Evolutionary conservation across 2,888 invertebrate genomes (phyloP).

Genomic region (Carpatolechia fugitivella): DNA sequence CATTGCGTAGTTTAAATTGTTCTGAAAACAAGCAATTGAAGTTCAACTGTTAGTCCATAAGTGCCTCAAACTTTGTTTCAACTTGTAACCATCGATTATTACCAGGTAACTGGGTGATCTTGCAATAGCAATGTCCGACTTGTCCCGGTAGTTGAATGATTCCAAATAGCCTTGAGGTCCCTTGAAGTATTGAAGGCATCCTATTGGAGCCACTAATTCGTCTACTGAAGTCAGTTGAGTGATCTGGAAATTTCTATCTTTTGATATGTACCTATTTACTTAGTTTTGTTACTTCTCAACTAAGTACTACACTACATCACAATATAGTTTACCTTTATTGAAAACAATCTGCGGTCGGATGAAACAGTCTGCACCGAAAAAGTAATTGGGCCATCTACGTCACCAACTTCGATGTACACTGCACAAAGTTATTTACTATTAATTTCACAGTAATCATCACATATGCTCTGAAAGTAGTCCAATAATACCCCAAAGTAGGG

Average conservation of each 20-base stretch:
- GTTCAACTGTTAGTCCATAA: too few species aligned
- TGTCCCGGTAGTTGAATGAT: constrained; percentile 85
- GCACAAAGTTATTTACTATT: constrained; percentile 35
- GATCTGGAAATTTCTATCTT: constrained; percentile 37
- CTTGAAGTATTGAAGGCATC: constrained; percentile 84
- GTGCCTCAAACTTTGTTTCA: too few species aligned
- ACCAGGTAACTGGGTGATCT: constrained; percentile 82
- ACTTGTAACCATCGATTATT: constrained; percentile 23
- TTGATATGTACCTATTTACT: too few species aligned
- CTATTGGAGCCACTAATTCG: constrained; percentile 68
- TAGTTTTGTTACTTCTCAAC: too few species aligned
- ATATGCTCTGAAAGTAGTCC: too few species aligned
- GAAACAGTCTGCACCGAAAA: constrained; percentile 81
- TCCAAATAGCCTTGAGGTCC: constrained; percentile 80
- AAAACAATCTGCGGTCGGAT: constrained; percentile 78
- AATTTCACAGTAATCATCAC: too few species aligned
- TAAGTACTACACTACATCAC: too few species aligned
- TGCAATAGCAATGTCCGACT: constrained; percentile 74
- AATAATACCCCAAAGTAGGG: too few species aligned
- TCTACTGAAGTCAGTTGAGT: constrained; percentile 60
- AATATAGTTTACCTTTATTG: constrained; percentile 75
- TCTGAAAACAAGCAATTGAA: constrained; percentile 68
- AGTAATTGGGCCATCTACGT: constrained; percentile 81
- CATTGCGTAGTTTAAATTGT: constrained; percentile 87
- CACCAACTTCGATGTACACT: constrained; percentile 87